Evolutionary conservation across 2,113 vertebrate species (phyloP).

Genomic region (Platycercus adscitus): DNA sequence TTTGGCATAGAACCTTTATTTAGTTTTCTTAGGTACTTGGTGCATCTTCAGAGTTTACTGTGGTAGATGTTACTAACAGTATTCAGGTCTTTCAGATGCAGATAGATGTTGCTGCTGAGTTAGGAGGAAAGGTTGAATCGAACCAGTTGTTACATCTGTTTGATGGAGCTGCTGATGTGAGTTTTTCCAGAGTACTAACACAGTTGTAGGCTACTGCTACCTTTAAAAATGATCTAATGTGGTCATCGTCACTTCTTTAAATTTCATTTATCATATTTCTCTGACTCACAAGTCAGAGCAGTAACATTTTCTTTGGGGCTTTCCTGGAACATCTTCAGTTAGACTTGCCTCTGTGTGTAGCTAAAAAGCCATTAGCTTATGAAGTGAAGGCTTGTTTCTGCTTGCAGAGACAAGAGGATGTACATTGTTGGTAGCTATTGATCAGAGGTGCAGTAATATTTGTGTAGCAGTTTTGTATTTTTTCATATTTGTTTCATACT

Average conservation of each 20-base stretch:
- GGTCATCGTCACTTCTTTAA: background rate
- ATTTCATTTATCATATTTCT: background rate
- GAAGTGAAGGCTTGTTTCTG: background rate
- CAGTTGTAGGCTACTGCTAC: background rate
- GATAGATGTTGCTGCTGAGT: background rate
- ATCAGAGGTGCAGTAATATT: accelerated
- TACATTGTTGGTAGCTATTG: background rate
- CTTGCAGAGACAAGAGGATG: background rate
- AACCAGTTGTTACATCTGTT: background rate
- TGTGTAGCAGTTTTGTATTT: background rate
- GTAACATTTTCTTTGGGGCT: background rate
- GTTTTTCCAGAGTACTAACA: background rate
- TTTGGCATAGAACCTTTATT: background rate
- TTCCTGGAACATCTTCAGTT: background rate
- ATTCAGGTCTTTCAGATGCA: background rate
- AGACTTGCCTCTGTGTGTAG: background rate
- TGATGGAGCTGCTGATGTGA: background rate
- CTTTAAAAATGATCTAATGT: background rate
- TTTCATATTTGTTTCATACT: background rate
- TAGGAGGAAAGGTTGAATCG: background rate
- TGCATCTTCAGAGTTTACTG: background rate
- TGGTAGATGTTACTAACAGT: background rate
- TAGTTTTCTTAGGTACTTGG: background rate
- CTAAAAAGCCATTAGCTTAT: accelerated
- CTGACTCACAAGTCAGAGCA: background rate